Base-by-base conservation (phyloP, 1,140 invertebrate species). In the Popillia japonica region DNA sequence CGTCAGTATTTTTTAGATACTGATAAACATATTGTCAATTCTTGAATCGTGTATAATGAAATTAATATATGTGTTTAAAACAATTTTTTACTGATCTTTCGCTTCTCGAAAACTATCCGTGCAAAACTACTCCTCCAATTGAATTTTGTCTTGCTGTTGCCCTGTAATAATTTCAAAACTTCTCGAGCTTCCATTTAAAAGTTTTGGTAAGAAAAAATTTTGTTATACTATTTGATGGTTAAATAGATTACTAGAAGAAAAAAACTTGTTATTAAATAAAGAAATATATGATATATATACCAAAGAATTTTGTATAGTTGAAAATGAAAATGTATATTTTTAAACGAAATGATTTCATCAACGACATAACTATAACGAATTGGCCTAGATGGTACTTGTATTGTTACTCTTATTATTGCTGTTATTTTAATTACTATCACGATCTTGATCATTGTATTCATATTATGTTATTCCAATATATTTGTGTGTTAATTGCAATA, bases 251-350 rank as follows among this genome's bases (percentile, higher is more conserved):
- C 72, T 44, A 76, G 27, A 61, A n/a, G 75, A 40, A 48, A 11
- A n/a, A 76, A 81, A 82, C 80, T 84, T 83, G 82, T 85, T 84
- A 85, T 81, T 79, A 83, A 82, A 83, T 80, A 80, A 81, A 81
- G 82, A 80, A 74, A 41, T 74, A 34, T 75, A 34, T 34, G 27
- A 34, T 34, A 80, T 83, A 83, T 83, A 85, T 85, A 85, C 84
- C 84, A 85, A 85, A 85, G 84, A 85, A 84, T 85, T 84, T 85
- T 85, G 84, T 84, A 84, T 84, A 84, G 81, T 84, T 79, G 81
- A 82, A 80, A 80, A 77, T 80, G 80, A 83, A 78, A 78, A 79
- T 84, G 81, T 85, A 85, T 85, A 84, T 85, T 84, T 85, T 84
- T 84, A 74, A 82, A 80, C 79, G 76, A 79, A 80, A 80, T 83